These are phyloP conservation scores for Corvus cornix DNA, from an alignment of 2,113 vertebrate genomes.

Conservation along the genomic window DNA sequence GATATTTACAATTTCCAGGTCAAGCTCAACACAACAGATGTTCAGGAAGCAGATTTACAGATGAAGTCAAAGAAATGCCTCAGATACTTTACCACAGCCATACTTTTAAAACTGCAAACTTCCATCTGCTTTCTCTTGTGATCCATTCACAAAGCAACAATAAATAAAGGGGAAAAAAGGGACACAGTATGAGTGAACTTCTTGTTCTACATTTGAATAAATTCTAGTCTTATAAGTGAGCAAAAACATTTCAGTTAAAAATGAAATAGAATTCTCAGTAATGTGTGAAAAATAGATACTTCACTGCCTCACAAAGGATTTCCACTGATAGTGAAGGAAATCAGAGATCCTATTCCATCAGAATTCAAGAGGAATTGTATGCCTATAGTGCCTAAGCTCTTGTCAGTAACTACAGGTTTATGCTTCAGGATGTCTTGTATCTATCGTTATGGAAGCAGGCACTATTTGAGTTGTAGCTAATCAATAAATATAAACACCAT, in stretches of 20 bases:
- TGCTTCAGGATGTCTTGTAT: neutral
- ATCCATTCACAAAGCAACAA: neutral
- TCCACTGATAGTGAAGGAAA: neutral
- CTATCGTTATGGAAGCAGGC: accelerated
- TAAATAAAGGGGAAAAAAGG: neutral
- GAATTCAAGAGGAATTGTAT: neutral
- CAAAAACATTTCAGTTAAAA: neutral
- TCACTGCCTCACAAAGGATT: neutral
- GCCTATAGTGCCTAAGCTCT: neutral
- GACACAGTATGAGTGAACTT: neutral
- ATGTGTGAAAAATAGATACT: neutral
- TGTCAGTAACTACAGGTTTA: neutral
- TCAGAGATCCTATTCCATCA: neutral
- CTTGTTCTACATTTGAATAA: neutral
- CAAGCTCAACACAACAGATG: constrained; percentile 51
- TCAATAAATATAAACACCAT: neutral
- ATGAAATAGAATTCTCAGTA: neutral
- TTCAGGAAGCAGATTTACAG: constrained; percentile 59
- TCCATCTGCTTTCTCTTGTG: constrained; percentile 23
- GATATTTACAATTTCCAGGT: constrained; percentile 66
- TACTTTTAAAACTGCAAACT: neutral
- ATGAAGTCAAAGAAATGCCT: constrained; percentile 56
- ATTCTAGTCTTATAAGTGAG: neutral
- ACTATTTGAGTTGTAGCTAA: neutral
- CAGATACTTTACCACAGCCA: neutral